These are phyloP conservation scores for Forbesichthys papilliferus DNA, from an alignment of 2,113 vertebrate species.

Conservation along the genomic window DNA sequence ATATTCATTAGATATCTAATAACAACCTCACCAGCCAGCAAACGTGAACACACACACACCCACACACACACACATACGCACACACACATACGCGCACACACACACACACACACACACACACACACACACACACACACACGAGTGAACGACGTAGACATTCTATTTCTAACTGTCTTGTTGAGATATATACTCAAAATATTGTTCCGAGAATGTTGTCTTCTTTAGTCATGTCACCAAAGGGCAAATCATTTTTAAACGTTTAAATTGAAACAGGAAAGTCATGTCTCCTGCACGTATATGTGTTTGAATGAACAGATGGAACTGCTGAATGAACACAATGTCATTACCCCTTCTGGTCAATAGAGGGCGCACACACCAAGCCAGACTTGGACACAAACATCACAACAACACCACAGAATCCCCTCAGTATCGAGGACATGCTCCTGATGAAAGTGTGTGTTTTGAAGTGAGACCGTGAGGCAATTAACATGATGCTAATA, in stretches of 20 bases:
- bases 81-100: neutral
- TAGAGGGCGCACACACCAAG: constrained; percentile 66
- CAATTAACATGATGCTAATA: neutral
- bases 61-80: constrained; percentile 7
- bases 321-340: neutral
- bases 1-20: constrained; percentile 83
- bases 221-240: constrained; percentile 12
- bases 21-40: constrained; percentile 55
- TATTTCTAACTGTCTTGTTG: constrained; percentile 24
- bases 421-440: too few relatives aligned
- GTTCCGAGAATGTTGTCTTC: neutral
- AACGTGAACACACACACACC: constrained; percentile 16
- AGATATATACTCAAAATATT: constrained; percentile 1
- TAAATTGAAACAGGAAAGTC: neutral
- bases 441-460: neutral
- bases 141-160: constrained; percentile 11
- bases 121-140: constrained; percentile 23
- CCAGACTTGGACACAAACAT: constrained; percentile 17
- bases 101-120: constrained; percentile 22
- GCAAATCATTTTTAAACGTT: neutral
- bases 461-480: neutral
- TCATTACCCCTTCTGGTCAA: constrained; percentile 61
- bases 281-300: neutral
- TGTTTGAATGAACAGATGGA: constrained; percentile 12
- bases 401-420: neutral